Percentiles rank a stretch among this genome's conserved stretches.
phyloP scores from a whole-genome alignment of 2,888 invertebrate species.

The Aphidoletes aphidimyza region DNA sequence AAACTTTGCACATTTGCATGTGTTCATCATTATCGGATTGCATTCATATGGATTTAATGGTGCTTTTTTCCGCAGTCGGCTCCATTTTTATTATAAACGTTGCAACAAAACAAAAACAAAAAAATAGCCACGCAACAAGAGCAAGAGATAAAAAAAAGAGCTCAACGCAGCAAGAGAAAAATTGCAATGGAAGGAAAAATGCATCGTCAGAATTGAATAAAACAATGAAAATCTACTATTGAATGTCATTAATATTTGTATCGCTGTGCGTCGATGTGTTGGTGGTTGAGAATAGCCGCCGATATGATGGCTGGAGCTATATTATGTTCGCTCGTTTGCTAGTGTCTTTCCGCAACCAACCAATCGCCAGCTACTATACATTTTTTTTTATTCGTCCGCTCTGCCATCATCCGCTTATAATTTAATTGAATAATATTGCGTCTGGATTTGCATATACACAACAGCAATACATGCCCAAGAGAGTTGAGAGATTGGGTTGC shows the following conservation, averaged over 20 bases:
- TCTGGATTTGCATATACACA: conserved; percentile 46
- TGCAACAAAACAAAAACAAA: background rate
- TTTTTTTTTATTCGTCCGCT: background rate
- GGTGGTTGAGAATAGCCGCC: background rate
- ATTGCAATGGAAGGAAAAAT: background rate
- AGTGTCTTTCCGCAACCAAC: background rate
- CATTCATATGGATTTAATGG: conserved; percentile 49
- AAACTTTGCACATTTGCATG: conserved; percentile 46
- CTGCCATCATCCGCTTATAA: conserved; percentile 11
- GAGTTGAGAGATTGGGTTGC: background rate
- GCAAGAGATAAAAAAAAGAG: background rate
- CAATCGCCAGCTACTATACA: background rate
- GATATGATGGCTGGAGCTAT: background rate
- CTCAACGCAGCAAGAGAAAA: background rate
- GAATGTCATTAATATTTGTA: conserved; percentile 49
- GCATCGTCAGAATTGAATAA: conserved; percentile 51
- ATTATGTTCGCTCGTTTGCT: no score
- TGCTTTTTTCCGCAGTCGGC: background rate
- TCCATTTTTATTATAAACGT: background rate
- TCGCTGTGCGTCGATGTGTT: background rate
- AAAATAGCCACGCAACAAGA: background rate
- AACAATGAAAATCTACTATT: conserved; percentile 36
- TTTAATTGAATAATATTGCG: conserved; percentile 51
- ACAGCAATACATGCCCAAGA: background rate
- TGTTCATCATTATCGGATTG: conserved; percentile 46